phyloP scores from a whole-genome alignment of 2,888 invertebrate genomes.

The Halictus ligatus region DNA sequence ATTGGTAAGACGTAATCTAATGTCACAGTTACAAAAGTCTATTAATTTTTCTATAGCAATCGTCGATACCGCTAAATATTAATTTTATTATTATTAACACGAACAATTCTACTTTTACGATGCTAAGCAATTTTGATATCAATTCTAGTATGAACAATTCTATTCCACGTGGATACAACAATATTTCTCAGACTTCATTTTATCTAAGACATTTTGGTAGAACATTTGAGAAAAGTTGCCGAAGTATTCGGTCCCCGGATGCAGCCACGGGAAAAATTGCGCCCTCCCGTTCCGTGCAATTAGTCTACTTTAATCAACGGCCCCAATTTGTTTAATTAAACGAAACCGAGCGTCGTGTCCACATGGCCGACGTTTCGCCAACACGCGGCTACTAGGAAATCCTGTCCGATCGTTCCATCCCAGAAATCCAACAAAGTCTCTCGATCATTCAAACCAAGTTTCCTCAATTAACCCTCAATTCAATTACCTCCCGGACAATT shows the following conservation, averaged over 20 bases:
- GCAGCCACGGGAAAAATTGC: constrained; percentile 1
- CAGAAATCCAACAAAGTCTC: constrained; percentile 14
- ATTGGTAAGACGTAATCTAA: too few relatives aligned
- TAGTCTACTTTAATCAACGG: background rate
- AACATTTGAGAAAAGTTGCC: background rate
- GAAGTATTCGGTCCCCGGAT: background rate
- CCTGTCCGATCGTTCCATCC: constrained; percentile 1
- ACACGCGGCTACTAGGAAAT: background rate
- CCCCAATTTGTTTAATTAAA: constrained; percentile 13
- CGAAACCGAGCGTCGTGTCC: constrained; percentile 8
- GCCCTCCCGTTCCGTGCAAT: background rate
- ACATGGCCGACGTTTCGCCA: background rate
- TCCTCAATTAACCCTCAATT: constrained; percentile 15
- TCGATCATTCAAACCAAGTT: constrained; percentile 5
- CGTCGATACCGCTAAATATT: too few relatives aligned
- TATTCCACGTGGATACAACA: too few relatives aligned
- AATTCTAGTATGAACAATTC: too few relatives aligned
- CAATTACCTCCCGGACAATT: constrained; percentile 3
- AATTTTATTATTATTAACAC: too few relatives aligned
- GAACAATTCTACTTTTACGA: too few relatives aligned
- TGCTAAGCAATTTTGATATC: too few relatives aligned
- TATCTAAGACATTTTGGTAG: background rate
- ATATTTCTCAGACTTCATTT: background rate
- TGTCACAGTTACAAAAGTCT: too few relatives aligned
- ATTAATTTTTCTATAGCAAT: too few relatives aligned